Evolutionary conservation across 2,797 vertebrate genomes (phyloP), one percentile per base, ranked within the genome.

Genomic region (Darevskia nairensis): DNA sequence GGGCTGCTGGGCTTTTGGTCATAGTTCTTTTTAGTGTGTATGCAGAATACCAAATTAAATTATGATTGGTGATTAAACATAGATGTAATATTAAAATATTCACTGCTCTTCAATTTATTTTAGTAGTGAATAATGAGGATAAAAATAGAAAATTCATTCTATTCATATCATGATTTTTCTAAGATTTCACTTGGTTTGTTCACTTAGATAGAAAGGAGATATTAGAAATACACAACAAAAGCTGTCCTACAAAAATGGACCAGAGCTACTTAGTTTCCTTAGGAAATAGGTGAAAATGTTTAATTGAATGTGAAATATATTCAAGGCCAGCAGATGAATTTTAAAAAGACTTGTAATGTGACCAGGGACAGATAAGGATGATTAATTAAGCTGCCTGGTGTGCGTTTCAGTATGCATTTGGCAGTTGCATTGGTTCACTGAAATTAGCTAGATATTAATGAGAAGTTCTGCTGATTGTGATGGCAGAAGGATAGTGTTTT

Each of bases 11-110:
- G 35, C 4, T 9, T 74, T 76, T 75, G 23, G 27, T 82, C 0
- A 13, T 46, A 74, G 0, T 90, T 91, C 19, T 88, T 7, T 88
- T 79, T 6, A 6, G 19, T 66, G 46, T 44, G 21, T 32, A 3
- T 29, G 0, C 3, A 44, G 2, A 71, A 41, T 78, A 79, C 77
- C 85, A 86, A 71, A 82, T 84, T 32, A 80, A 77, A 46, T 77
- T 13, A 44, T 75, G 80, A 82, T 89, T 39, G 82, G 1, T 71
- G 17, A 50, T 86, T 89, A 88, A 84, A 90, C 50, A 92, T 21
- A 9, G 50, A 68, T 19, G 29, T 78, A 80, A 39, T 61, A 27
- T 15, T 50, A n/a, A 15, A 74, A 87, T 5, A 35, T 50, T 3
- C 32, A 23, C 29, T 23, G n/a, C 19, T 59, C 50, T 80, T 32